Base-by-base conservation (phyloP, 2,797 vertebrate genomes). In the Sebastes variabilis region DNA sequence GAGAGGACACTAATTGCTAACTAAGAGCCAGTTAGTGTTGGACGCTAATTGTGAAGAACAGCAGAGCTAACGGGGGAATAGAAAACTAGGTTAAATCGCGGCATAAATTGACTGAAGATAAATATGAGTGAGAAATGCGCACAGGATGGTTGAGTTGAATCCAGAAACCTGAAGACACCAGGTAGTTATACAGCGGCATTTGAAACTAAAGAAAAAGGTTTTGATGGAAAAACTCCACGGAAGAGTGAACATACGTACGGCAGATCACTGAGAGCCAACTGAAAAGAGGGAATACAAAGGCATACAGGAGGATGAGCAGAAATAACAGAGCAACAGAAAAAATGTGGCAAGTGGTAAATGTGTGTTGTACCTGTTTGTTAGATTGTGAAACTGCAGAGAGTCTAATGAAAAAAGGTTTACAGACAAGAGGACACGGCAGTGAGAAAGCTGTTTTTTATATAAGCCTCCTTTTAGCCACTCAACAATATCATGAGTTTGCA, bases 1-100 rank as follows among this genome's bases (percentile, higher is more conserved):
- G 90, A 93, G 87, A 88, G 82, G 80, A 88, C 75, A 74, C 79
- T 94, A 92, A 94, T 94, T 93, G 89, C 81, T 89, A 92, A 93
- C 92, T 91, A 90, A 92, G 85, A 93, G 88, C 86, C 89, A 77
- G 89, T 93, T 94, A 93, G 87, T 75, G 80, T 81, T 82, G 84
- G 83, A 89, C 62, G 76, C 85, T 93, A 87, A 93, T 93, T 91
- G 88, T 71, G 71, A 90, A 72, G 76, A 89, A 86, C 81, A 72
- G 81, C 32, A 32, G 68, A 61, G 66, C 80, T 86, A 86, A 84
- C 70, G 76, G 77, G 87, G 80, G 86, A 90, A 85, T 55, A 73
- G 81, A 80, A 89, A 90, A 91, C 77, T 87, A 85, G 91, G 89
- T 81, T 90, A 84, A 85, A 89, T 81, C 27, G 13, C 6, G 55